These are phyloP conservation scores for Saccopteryx leptura DNA, from an alignment of 2,113 vertebrate species.

Conservation along the genomic window DNA sequence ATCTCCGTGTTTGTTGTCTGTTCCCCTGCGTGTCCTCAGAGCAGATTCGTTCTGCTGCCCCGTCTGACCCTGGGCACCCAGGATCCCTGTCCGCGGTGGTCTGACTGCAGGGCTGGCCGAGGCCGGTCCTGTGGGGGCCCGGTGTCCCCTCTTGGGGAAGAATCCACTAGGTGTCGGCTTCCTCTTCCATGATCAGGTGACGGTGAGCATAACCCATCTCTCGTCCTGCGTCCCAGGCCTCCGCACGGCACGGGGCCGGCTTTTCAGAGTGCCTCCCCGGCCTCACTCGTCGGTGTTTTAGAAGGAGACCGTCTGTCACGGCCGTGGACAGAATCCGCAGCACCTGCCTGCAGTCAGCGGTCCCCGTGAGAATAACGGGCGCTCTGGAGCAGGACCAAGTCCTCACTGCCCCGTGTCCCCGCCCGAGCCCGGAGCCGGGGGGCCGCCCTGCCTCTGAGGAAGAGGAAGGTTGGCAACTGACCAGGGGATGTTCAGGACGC, in stretches of 20 bases:
- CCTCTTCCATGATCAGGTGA: not conserved
- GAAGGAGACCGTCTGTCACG: not conserved
- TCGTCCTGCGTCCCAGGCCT: not conserved
- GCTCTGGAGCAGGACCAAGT: not conserved
- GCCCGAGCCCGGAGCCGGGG: not conserved
- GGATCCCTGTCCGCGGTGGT: slow-evolving; percentile 59
- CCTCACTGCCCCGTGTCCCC: not conserved
- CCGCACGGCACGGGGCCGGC: not conserved
- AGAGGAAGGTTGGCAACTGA: not conserved
- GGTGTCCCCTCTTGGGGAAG: slow-evolving; percentile 71
- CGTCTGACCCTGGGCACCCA: not conserved
- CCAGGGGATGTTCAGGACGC: not conserved
- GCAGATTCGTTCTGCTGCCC: not conserved
- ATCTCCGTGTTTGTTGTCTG: not conserved
- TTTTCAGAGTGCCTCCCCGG: not conserved
- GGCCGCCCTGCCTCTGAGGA: not conserved
- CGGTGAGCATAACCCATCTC: not conserved
- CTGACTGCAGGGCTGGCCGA: slow-evolving; percentile 72
- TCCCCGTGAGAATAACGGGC: not conserved
- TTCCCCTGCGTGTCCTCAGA: not conserved
- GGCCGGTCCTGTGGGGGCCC: slow-evolving; percentile 59
- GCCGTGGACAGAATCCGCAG: not conserved
- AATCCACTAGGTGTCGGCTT: not conserved
- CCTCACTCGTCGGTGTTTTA: not conserved
- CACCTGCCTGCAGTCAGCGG: too few species aligned